phyloP scores from a whole-genome alignment of 1,140 invertebrate species.

The Leptinotarsa texana region DNA sequence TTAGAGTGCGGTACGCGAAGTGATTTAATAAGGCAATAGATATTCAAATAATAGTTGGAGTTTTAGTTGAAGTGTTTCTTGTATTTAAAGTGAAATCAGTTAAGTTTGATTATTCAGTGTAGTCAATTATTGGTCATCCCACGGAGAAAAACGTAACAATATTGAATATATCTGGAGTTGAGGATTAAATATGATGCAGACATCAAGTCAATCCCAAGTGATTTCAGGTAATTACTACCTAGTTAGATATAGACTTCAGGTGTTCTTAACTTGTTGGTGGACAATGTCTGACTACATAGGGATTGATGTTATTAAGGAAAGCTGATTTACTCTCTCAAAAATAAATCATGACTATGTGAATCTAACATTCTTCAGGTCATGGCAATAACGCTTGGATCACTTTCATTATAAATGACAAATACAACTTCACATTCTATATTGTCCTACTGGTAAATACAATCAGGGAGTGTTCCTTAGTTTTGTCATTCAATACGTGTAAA shows the following conservation, averaged over 20 bases:
- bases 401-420: too few species aligned
- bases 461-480: neutral
- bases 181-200: neutral
- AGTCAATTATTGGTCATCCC: too few species aligned
- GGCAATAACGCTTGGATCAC: too few species aligned
- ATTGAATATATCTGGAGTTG: neutral
- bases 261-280: neutral
- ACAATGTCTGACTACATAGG: neutral
- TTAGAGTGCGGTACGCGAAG: too few species aligned
- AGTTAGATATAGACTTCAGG: neutral
- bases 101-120: too few species aligned
- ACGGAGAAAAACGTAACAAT: too few species aligned
- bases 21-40: too few species aligned
- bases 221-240: neutral
- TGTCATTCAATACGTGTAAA: neutral
- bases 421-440: neutral
- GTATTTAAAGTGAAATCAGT: too few species aligned
- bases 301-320: neutral
- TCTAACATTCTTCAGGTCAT: too few species aligned
- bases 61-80: too few species aligned
- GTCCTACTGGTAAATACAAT: neutral
- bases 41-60: too few species aligned
- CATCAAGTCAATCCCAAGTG: neutral
- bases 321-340: neutral
- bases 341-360: too few species aligned